Evolutionary conservation across 2,113 vertebrate genomes (phyloP), one percentile per base, ranked within the genome.

Genomic region (Platichthys stellatus): DNA sequence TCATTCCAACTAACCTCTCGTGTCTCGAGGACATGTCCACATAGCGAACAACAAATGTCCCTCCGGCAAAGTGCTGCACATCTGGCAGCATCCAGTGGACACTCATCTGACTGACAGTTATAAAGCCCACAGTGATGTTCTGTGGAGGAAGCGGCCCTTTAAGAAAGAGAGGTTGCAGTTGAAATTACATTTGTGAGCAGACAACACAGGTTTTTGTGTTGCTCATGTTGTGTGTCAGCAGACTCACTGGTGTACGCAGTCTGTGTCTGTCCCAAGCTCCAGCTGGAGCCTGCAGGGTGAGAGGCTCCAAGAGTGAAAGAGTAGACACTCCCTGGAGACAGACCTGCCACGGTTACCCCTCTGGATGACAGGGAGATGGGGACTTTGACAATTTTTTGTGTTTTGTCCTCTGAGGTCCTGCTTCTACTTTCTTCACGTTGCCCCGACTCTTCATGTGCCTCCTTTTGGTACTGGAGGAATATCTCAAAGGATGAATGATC

Each of bases 221-320:
- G 14, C 53, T n/a, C 10, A 24, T 3, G 43, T 59, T 26, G 23
- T 65, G 8, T 58, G 21, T 73, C 49, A 62, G 47, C 53, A 63
- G 57, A 95, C 96, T 96, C 93, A 97, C 96, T 92, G 85, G 95
- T 96, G 88, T 96, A 90, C 24, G 92, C 82, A 21, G 83, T 90
- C 24, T 90, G 89, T 66, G 93, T 24, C 65, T 93, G 93, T 89
- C 94, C 95, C 88, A 97, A 88, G 54, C 62, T 90, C 90, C 87
- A 87, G 68, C 91, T 88, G 56, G 86, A 90, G 60, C 94, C 94
- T 63, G 88, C 63, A 67, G 84, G 67, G 69, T 92, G 94, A 74
- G 80, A 91, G 38, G 94, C 93, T 74, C 76, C 91, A 28, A 97
- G 80, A 69, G 94, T 92, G 89, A 97, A 95, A 24, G 80, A 90